Evolutionary conservation across 2,888 invertebrate species (phyloP).

Genomic region (Tricholauxania praeusta): DNA sequence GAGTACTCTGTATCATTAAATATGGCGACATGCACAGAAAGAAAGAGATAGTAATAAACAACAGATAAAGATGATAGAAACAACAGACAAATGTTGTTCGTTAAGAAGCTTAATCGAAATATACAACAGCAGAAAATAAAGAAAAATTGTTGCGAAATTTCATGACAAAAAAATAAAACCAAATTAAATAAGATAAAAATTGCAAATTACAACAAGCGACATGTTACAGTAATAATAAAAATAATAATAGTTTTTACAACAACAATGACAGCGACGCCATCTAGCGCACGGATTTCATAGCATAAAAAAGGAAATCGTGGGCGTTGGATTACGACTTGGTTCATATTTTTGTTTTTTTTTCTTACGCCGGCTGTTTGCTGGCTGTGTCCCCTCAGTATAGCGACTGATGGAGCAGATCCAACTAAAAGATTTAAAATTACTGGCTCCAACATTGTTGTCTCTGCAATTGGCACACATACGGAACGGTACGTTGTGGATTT

Average conservation of each 20-base stretch:
- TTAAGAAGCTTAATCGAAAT: no score
- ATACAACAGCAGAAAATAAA: no score
- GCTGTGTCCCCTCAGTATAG: constrained; percentile 17
- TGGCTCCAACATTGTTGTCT: no score
- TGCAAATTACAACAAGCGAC: neutral
- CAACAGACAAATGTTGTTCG: no score
- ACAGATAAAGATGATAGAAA: no score
- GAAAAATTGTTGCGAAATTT: constrained; percentile 3
- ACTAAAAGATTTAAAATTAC: no score
- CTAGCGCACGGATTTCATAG: neutral
- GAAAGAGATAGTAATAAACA: neutral
- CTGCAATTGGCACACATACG: no score
- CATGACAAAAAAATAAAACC: constrained; percentile 4
- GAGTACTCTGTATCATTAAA: constrained; percentile 25
- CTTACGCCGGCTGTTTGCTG: neutral
- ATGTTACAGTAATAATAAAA: neutral
- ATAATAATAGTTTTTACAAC: neutral
- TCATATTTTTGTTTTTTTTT: constrained; percentile 17
- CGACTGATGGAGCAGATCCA: no score
- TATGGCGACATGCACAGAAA: constrained; percentile 17
- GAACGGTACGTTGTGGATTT: no score
- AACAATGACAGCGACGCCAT: neutral
- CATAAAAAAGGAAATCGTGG: constrained; percentile 22
- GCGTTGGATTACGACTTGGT: constrained; percentile 12
- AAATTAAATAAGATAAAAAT: constrained; percentile 14